Conservation (phyloP, 2,797 vertebrate genomes). For the Periparus ater region DNA sequence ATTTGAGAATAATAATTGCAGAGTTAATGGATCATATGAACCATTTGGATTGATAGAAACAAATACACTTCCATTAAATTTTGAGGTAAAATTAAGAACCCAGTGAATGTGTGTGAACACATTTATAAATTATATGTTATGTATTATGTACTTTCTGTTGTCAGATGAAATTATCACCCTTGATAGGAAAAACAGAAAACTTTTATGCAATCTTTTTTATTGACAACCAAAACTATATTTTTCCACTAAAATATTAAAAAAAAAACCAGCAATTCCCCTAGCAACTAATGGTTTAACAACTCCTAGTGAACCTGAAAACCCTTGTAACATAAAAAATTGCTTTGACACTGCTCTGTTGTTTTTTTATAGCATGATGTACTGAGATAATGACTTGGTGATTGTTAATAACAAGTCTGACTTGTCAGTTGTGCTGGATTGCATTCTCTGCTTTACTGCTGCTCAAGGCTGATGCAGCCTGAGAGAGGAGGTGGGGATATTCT, state of each 20-base stretch:
- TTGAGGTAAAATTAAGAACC: conserved; percentile 3
- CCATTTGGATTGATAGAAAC: background rate
- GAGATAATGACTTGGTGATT: background rate
- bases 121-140: background rate
- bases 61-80: background rate
- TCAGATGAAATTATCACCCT: background rate
- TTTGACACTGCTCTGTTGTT: background rate
- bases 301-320: background rate
- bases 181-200: background rate
- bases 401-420: background rate
- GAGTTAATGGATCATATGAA: background rate
- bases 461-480: background rate
- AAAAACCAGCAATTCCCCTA: background rate
- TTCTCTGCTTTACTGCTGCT: background rate
- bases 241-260: background rate
- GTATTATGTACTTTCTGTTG: background rate
- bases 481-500: background rate
- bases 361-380: background rate
- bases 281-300: background rate
- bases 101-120: background rate
- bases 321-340: background rate
- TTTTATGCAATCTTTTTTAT: background rate
- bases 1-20: conserved; percentile 26
- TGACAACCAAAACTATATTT: background rate
- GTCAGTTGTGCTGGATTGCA: background rate